phyloP scores from a whole-genome alignment of 2,888 invertebrate species.

The Lasioglossum oenotherae region DNA sequence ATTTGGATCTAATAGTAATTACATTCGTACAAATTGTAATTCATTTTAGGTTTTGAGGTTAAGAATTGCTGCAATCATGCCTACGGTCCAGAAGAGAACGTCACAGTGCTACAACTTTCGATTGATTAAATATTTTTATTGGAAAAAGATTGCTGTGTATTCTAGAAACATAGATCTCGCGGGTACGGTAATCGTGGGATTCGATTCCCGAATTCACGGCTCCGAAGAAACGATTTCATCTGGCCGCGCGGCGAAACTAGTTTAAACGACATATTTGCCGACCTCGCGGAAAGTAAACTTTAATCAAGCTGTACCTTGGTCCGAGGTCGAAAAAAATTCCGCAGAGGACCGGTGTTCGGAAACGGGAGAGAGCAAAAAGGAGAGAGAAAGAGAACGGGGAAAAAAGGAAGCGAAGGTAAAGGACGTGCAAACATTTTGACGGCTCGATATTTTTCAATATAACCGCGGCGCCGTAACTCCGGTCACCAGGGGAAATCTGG shows the following conservation, averaged over 20 bases:
- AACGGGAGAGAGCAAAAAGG: conserved; percentile 28
- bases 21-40: too few species aligned
- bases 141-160: neutral
- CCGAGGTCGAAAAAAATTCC: conserved; percentile 58
- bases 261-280: conserved; percentile 66
- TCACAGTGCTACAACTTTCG: too few species aligned
- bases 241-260: conserved; percentile 54
- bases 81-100: too few species aligned
- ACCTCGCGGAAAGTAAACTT: conserved; percentile 71
- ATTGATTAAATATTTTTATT: neutral
- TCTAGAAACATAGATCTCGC: too few species aligned
- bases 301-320: conserved; percentile 73
- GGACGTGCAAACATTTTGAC: conserved; percentile 75
- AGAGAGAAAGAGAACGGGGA: neutral
- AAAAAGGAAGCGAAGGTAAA: conserved; percentile 54
- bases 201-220: neutral
- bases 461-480: conserved; percentile 66
- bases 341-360: conserved; percentile 53
- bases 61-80: too few species aligned
- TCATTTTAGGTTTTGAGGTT: too few species aligned
- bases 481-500: conserved; percentile 83
- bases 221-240: conserved; percentile 11
- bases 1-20: too few species aligned
- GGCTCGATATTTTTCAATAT: conserved; percentile 82
- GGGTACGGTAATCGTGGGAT: neutral